A percentile compares a stretch with the other conserved stretches of the same genome.
phyloP scores from a whole-genome alignment of 1,140 invertebrate genomes.

The Tetragnatha versicolor region DNA sequence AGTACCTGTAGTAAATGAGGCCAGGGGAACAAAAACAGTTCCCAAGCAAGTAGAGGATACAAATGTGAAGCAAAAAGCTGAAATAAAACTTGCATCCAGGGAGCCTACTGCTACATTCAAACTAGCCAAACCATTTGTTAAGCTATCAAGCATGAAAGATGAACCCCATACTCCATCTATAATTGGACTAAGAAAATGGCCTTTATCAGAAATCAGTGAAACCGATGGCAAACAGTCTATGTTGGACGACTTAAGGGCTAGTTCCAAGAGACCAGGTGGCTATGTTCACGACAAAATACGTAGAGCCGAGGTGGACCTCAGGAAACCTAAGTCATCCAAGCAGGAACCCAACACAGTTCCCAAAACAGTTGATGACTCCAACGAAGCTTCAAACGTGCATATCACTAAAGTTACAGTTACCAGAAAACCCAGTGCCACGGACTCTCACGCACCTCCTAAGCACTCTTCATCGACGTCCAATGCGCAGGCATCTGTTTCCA shows the following conservation, averaged over 20 bases:
- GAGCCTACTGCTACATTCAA: constrained; percentile 35
- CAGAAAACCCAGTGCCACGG: background rate
- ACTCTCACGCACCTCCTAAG: background rate
- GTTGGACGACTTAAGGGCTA: constrained; percentile 48
- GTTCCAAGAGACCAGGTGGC: constrained; percentile 59
- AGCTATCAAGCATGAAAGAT: constrained; percentile 52
- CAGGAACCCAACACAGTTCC: background rate
- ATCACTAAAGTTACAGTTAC: constrained; percentile 47
- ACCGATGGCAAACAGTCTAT: constrained; percentile 25
- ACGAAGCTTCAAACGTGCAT: constrained; percentile 46
- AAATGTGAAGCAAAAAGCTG: background rate
- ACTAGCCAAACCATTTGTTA: constrained; percentile 43
- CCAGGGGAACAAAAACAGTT: constrained; percentile 23
- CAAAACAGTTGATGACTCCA: background rate
- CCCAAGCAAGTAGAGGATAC: constrained; percentile 7
- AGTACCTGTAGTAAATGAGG: background rate
- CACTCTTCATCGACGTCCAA: background rate
- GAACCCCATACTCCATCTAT: constrained; percentile 42
- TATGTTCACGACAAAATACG: constrained; percentile 56
- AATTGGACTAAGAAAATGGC: constrained; percentile 46
- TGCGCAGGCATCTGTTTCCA: background rate
- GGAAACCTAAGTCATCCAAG: constrained; percentile 38
- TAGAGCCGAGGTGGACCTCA: constrained; percentile 41
- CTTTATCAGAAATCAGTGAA: constrained; percentile 35
- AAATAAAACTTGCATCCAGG: constrained; percentile 23